phyloP scores from a whole-genome alignment of 2,797 vertebrate genomes.

The Lutjanus argentimaculatus region DNA sequence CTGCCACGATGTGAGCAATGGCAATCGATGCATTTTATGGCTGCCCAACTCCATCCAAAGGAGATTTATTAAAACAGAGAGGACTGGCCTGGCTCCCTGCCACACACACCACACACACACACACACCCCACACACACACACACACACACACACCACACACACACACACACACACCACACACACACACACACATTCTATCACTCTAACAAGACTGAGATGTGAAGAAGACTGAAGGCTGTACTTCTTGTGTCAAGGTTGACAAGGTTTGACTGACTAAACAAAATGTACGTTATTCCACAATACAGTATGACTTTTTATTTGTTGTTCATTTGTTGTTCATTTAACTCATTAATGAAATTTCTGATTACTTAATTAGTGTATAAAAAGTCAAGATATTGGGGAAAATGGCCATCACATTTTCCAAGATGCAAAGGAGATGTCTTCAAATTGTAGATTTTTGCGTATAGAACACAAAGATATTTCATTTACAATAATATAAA shows the following conservation, averaged over 20 bases:
- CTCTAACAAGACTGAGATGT: slow-evolving; percentile 67
- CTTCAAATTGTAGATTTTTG: no score
- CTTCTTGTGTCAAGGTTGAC: slow-evolving; percentile 15
- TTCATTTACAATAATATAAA: background rate
- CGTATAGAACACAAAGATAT: no score
- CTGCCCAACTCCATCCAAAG: slow-evolving; percentile 78
- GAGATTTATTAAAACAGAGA: slow-evolving; percentile 86
- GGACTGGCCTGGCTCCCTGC: slow-evolving; percentile 72
- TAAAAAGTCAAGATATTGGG: background rate
- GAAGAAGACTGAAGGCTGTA: slow-evolving; percentile 27
- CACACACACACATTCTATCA: slow-evolving; percentile 23
- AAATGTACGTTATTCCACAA: slow-evolving; percentile 24
- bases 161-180: slow-evolving; percentile 20
- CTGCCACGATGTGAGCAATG: slow-evolving; percentile 76
- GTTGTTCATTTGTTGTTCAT: background rate
- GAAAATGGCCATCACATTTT: background rate
- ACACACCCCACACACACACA: background rate
- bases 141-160: slow-evolving; percentile 14
- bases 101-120: slow-evolving; percentile 9
- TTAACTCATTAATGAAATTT: background rate
- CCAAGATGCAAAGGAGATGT: no score
- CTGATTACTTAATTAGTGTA: background rate
- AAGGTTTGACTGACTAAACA: slow-evolving; percentile 25
- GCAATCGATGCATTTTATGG: slow-evolving; percentile 84
- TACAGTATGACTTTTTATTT: background rate